Base-by-base conservation (phyloP, 92 coral and sea anemone genomes). In the Zoanthus sansibaricus region DNA sequence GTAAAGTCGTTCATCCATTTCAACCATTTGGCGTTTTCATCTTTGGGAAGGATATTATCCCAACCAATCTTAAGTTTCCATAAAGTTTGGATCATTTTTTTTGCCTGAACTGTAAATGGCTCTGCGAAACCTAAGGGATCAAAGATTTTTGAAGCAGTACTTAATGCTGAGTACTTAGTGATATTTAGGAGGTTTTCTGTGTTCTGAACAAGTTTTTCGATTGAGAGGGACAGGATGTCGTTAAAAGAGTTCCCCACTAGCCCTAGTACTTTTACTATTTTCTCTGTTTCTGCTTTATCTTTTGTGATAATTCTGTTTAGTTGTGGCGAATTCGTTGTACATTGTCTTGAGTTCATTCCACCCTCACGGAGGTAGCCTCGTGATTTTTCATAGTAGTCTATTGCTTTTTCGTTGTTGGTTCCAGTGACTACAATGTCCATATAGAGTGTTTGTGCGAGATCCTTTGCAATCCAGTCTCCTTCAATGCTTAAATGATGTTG, bases 341-440 rank as follows among this genome's bases (percentile, higher is more conserved):
- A 74, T 74, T 74, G 59, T 47, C 56, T 46, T 11, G 46, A 20
- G 78, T 74, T 47, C 37, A 74, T 74, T 74, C 17, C 78, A 6
- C 5, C 78, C 52, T 74, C 78, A 11, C 20, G 55, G 6, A 74
- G 58, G 44, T 74, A 66, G 37, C 70, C 25, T 66, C 92, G 75
- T 52, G 73, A 84, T 71, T 45, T 73, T 73, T 5, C 9, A 20
- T 76, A 62, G 86, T 89, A 89, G 3, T 78, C 56, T 46, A 78
- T 18, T 9, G 89, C 89, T 78, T 78, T 59, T 2, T 52, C 30
- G 31, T 7, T 85, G 33, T 51, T 72, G 64, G 88, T 85, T 70
- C 92, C 89, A 31, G 61, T 68, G 15, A 85, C 86, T 44, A 89
- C 89, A 68, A 85, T 89, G 76, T 78, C 92, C 83, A 89, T 89